Evolutionary conservation across 2,797 vertebrate species (phyloP).

Genomic region (Monodelphis domestica): DNA sequence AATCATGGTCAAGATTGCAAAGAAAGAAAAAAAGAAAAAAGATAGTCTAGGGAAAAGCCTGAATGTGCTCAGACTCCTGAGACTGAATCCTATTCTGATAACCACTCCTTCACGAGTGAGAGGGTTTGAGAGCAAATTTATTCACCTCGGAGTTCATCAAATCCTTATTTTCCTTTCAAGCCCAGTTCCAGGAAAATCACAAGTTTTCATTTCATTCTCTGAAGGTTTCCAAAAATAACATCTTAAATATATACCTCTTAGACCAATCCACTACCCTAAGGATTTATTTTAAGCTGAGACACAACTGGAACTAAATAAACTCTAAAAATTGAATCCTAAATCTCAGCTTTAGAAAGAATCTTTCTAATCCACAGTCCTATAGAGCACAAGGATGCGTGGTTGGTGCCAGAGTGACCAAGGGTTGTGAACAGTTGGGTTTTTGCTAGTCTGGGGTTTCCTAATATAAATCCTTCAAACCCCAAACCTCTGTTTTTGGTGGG

Average conservation of each 20-base stretch:
- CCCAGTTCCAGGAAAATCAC: constrained; percentile 68
- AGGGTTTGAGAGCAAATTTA: constrained; percentile 61
- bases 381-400: constrained; percentile 2
- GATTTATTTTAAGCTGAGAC: constrained; percentile 69
- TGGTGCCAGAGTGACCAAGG: not conserved
- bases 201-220: constrained; percentile 78
- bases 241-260: constrained; percentile 73
- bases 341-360: constrained; percentile 59
- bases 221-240: constrained; percentile 73
- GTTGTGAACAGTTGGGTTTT: constrained; percentile 1
- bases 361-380: not conserved
- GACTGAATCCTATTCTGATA: not conserved
- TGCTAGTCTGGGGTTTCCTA: constrained; percentile 12
- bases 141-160: constrained; percentile 72
- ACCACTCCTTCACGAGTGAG: constrained; percentile 43
- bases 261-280: constrained; percentile 65
- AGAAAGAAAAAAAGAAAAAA: constrained; percentile 1
- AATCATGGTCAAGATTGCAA: not conserved
- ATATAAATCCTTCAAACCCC: constrained; percentile 11
- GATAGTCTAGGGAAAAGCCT: constrained; percentile 18
- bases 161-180: constrained; percentile 71
- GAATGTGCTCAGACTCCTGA: constrained; percentile 5
- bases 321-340: constrained; percentile 71
- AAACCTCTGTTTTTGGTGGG: constrained; percentile 38
- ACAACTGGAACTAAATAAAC: constrained; percentile 72